A percentile compares a stretch with the other conserved stretches of the same genome.
Evolutionary conservation across 2,888 invertebrate species (phyloP).

Genomic region (Bruchidius siliquastri): DNA sequence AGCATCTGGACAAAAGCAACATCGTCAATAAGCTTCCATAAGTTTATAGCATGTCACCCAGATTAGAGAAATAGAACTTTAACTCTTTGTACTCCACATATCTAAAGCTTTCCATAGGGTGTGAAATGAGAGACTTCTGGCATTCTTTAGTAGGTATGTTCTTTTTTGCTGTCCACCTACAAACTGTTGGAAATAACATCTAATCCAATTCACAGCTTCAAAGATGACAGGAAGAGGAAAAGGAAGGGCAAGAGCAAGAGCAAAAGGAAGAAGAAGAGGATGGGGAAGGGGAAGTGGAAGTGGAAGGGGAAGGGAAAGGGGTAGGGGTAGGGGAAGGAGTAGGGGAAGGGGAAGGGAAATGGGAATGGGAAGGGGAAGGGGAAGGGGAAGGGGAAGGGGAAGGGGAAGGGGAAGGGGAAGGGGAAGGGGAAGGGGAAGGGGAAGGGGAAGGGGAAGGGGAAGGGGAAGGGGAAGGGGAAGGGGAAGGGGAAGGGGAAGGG

Average conservation of each 20-base stretch:
- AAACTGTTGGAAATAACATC: too few species aligned
- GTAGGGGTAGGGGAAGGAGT: neutral
- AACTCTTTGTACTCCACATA: too few species aligned
- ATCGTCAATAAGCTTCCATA: too few species aligned
- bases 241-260: neutral
- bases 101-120: too few species aligned
- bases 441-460: constrained; percentile 2
- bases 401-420: constrained; percentile 3
- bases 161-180: too few species aligned
- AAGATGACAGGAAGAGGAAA: neutral
- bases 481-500: constrained; percentile 2
- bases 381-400: constrained; percentile 2
- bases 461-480: constrained; percentile 3
- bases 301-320: neutral
- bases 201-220: too few species aligned
- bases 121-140: too few species aligned
- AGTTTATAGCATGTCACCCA: too few species aligned
- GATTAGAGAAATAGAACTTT: too few species aligned
- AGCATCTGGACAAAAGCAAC: too few species aligned
- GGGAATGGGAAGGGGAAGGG: neutral
- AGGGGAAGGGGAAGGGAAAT: neutral
- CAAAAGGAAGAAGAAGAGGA: constrained; percentile 1
- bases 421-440: constrained; percentile 2
- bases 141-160: too few species aligned
- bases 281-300: neutral